Evolutionary conservation across 2,113 vertebrate species (phyloP).

Genomic region (Carassius carassius): DNA sequence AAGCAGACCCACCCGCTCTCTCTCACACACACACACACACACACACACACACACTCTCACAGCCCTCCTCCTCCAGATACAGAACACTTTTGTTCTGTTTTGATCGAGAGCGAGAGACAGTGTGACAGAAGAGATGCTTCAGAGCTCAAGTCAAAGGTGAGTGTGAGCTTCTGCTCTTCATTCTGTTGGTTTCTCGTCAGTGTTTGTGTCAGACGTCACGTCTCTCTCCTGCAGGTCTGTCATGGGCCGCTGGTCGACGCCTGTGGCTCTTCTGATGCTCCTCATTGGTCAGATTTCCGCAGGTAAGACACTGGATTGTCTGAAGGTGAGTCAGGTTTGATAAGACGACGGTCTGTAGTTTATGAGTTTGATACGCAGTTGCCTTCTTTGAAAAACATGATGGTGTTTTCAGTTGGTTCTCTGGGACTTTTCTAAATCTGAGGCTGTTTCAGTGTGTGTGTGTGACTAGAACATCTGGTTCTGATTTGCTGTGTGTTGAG

Average conservation of each 20-base stretch:
- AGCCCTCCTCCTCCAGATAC: conserved; percentile 60
- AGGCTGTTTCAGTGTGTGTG: background rate
- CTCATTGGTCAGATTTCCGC: conserved; percentile 67
- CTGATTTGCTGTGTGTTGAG: conserved; percentile 34
- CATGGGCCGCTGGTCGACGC: conserved; percentile 61
- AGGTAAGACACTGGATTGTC: conserved; percentile 66
- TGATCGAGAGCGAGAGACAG: conserved; percentile 40
- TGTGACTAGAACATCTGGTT: conserved; percentile 49
- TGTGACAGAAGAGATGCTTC: background rate
- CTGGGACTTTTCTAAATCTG: background rate
- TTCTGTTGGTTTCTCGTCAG: background rate
- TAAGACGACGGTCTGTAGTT: background rate
- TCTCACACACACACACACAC: background rate
- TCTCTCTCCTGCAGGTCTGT: conserved; percentile 36
- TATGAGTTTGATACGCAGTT: background rate
- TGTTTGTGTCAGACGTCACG: background rate
- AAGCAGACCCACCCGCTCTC: conserved; percentile 21
- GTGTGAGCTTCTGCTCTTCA: background rate
- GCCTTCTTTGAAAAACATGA: background rate
- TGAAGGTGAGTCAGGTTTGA: background rate
- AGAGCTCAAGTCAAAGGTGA: background rate
- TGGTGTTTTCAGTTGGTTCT: background rate
- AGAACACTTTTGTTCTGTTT: conserved; percentile 67
- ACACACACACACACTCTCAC: background rate
- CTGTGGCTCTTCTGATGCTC: conserved; percentile 64